A percentile compares a stretch with the other conserved stretches of the same genome.
phyloP scores from a whole-genome alignment of 2,113 vertebrate species.

The Ascaphus truei region DNA sequence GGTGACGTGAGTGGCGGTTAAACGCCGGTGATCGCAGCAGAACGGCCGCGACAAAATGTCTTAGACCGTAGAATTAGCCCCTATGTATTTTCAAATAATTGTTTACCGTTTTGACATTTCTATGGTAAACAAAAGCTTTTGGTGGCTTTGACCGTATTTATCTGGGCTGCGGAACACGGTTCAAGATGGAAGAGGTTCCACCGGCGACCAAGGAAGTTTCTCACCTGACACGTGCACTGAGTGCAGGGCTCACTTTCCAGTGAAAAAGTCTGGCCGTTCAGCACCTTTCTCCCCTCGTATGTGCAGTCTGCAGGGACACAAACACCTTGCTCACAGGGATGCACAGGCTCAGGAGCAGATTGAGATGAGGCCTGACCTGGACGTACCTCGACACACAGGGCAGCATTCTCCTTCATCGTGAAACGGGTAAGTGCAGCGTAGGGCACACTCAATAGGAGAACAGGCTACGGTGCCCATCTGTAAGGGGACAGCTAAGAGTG shows the following conservation, averaged over 20 bases:
- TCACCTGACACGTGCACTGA: slow-evolving; percentile 66
- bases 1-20: no score
- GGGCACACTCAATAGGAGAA: slow-evolving; percentile 65
- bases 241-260: slow-evolving; percentile 65
- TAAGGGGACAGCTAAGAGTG: slow-evolving; percentile 40
- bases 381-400: slow-evolving; percentile 64
- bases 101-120: no score
- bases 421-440: slow-evolving; percentile 71
- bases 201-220: no score
- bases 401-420: slow-evolving; percentile 74
- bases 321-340: neutral
- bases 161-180: no score
- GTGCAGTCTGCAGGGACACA: slow-evolving; percentile 60
- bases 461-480: slow-evolving; percentile 73
- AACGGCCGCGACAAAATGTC: no score
- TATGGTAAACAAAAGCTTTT: no score
- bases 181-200: no score
- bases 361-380: accelerated
- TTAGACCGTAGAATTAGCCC: no score
- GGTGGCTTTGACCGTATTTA: no score
- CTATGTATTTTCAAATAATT: no score
- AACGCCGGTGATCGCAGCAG: no score
- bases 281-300: slow-evolving; percentile 69
- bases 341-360: neutral
- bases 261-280: slow-evolving; percentile 61